Base-by-base conservation (phyloP, 2,888 invertebrate genomes). In the Eupithecia centaureata region DNA sequence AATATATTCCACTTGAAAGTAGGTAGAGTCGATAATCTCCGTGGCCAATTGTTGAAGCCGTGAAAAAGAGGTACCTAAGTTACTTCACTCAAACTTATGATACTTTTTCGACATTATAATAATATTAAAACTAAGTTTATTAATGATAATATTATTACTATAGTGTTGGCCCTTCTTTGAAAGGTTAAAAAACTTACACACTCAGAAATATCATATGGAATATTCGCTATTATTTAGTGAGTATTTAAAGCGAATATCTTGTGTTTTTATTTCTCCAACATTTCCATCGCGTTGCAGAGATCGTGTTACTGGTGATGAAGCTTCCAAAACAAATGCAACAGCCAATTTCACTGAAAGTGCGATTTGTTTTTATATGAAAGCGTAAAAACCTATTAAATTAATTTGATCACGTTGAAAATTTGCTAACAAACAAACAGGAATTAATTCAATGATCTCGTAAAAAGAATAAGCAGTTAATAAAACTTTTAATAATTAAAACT, bases 401-500 rank as follows among this genome's bases (percentile, higher is more conserved):
- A 82, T 84, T 86, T 84, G 75, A 76, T 74, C 62, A 70, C 68
- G 22, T 56, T 72, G 77, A 82, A 82, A 84, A 82, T 78, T 82
- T 91, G 84, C 89, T 87, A 84, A 86, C 84, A 89, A 92, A 92
- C 92, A 93, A 92, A 56, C 90, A 88, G 84, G 79, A 90, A 92
- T 93, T 92, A 92, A 91, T 90, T 90, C 86, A 88, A 90, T 91
- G 91, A 90, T 85, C 85, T 86, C 90, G 85, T 92, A 90, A 93
- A 92, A 93, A 88, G 84, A 88, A 90, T 91, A 91, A 91, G 91
- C 92, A 93, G 91, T 92, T 90, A 87, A 91, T 92, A 90, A 90
- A 92, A 92, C 87, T 93, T 92, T 91, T 90, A 87, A 91, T 92
- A 92, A 92, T 92, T 92, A 92, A 92, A 92, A 92, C 86, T 88